Evolutionary conservation across 2,888 invertebrate genomes (phyloP), one percentile per base, ranked within the genome.

Genomic region (Dryobotodes eremita): DNA sequence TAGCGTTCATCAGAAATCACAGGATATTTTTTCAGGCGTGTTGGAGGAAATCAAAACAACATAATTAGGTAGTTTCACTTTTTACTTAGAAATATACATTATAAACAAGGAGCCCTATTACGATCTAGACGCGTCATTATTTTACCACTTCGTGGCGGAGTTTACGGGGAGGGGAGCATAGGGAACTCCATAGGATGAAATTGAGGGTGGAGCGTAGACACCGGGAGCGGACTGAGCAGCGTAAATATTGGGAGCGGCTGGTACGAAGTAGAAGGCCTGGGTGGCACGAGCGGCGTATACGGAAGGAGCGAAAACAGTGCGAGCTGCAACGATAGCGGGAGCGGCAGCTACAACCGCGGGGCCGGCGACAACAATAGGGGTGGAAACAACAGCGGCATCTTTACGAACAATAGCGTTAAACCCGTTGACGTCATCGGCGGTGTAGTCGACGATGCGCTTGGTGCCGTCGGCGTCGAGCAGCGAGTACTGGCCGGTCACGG

Each of bases 381-480:
- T 84, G 53, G 92, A 88, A 36, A 91, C 91, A 55, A 93, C 93
- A 83, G 94, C 93, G 72, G 97, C 95, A 85, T 97, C 97, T 83
- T 96, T 97, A 88, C 95, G 96, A 8, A 97, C 97, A 68, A 97
- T 96, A 75, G 97, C 97, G 93, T 97, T 97, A 94, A 97, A 97
- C 11, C 97, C 97, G 68, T 95, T 94, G 75, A 96, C 89, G 81
- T 97, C 95, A 89, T 97, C 96, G 80, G 97, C 97, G 69, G 96
- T 93, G 93, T 97, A 97, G 92, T 97, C 97, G 1, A 97, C 97
- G 53, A 95, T 97, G 82, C 97, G 96, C 87, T 95, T 96, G 77
- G 97, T 97, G 86, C 97, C 97, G 88, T 97, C 97, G 59, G 97
- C 89, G 71, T 97, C 97, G n/a, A 95, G 92, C 26, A 97, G 95